These are phyloP conservation scores for Thalassaphorura encarpata DNA, from an alignment of 1,140 invertebrate species.

Conservation along the genomic window DNA sequence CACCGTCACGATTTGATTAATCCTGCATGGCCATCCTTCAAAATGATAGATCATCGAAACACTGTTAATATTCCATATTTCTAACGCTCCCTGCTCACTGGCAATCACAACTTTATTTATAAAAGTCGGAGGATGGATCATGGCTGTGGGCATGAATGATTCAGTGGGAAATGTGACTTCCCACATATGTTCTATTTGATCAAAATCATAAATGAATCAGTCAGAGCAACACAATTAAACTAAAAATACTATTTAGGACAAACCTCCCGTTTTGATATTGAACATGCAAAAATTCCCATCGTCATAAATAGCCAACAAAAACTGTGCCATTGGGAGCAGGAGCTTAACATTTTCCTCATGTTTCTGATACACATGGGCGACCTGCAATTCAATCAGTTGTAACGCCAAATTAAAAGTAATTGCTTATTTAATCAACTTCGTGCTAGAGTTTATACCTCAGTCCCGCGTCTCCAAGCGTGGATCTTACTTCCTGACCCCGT, in stretches of 20 bases:
- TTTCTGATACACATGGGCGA: conserved; percentile 67
- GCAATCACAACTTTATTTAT: conserved; percentile 90
- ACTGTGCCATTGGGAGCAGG: conserved; percentile 74
- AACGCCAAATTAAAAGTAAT: conserved; percentile 11
- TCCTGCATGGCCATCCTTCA: conserved; percentile 56
- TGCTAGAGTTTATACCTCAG: conserved; percentile 46
- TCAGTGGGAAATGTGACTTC: conserved; percentile 51
- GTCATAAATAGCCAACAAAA: conserved; percentile 77
- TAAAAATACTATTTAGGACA: no score
- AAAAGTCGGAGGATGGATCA: conserved; percentile 85
- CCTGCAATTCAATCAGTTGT: no score
- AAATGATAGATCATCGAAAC: conserved; percentile 69
- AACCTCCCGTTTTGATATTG: conserved; percentile 63
- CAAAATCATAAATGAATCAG: no score
- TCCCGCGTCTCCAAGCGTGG: conserved; percentile 77
- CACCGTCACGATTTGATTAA: conserved; percentile 58
- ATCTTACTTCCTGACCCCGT: conserved; percentile 64
- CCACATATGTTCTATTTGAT: conserved; percentile 39
- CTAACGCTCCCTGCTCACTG: conserved; percentile 73
- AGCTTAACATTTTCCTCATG: conserved; percentile 61
- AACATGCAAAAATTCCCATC: conserved; percentile 67
- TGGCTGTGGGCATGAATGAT: conserved; percentile 56
- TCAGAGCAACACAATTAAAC: no score
- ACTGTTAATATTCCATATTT: conserved; percentile 82
- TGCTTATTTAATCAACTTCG: background rate